Evolutionary conservation across 2,888 invertebrate species (phyloP).

Genomic region (Ditylenchus weischeri): DNA sequence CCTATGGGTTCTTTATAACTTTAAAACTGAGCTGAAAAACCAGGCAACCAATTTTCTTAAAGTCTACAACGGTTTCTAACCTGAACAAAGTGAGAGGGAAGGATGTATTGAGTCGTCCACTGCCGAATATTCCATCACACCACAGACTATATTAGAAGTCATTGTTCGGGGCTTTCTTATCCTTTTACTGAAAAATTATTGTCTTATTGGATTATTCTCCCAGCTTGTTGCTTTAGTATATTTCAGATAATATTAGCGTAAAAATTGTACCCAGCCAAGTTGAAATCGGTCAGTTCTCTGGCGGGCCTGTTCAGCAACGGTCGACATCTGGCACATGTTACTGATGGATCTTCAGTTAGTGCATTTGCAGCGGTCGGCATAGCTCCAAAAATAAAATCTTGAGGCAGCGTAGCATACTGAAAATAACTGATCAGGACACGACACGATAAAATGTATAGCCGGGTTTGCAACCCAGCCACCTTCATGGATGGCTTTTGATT

Average conservation of each 20-base stretch:
- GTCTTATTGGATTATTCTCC: too few relatives aligned
- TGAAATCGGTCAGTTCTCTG: slow-evolving; percentile 5
- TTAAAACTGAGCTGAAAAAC: too few relatives aligned
- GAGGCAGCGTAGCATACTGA: background rate
- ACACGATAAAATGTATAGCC: background rate
- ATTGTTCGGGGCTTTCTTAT: slow-evolving; percentile 1
- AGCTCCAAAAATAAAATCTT: slow-evolving; percentile 12
- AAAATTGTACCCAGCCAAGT: slow-evolving; percentile 14
- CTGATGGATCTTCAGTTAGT: slow-evolving; percentile 15
- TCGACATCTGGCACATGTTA: slow-evolving; percentile 21
- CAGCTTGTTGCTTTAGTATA: too few relatives aligned
- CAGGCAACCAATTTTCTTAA: too few relatives aligned
- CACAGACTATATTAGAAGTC: slow-evolving; percentile 17
- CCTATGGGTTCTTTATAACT: too few relatives aligned
- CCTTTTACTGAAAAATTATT: background rate
- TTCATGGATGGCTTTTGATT: too few relatives aligned
- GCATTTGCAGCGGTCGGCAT: background rate
- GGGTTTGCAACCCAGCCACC: too few relatives aligned
- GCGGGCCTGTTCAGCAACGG: slow-evolving; percentile 5
- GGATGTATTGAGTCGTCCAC: slow-evolving; percentile 20
- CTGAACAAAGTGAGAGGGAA: slow-evolving; percentile 15
- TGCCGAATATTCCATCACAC: slow-evolving; percentile 14
- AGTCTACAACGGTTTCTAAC: background rate
- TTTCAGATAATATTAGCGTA: too few relatives aligned
- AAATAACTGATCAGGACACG: background rate